Conservation (phyloP, 2,888 invertebrate species). For the Heteromurus nitidus region DNA sequence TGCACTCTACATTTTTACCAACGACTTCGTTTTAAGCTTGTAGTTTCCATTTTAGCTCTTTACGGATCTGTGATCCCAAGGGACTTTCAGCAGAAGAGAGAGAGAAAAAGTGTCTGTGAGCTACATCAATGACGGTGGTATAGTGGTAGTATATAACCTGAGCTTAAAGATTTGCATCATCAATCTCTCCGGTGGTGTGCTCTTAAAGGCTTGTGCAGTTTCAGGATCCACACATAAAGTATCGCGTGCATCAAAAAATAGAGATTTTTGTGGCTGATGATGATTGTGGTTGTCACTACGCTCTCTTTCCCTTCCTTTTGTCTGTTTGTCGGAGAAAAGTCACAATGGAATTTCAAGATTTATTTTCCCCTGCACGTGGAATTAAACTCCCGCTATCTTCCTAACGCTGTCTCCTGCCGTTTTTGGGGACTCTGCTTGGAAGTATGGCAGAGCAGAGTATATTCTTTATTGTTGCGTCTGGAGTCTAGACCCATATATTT, state of each 20-base stretch:
- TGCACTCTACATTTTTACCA: background rate
- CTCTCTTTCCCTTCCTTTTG: constrained; percentile 4
- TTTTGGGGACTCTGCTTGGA: background rate
- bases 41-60: background rate
- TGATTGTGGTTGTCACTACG: background rate
- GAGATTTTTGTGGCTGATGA: background rate
- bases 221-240: background rate
- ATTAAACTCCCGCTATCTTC: constrained; percentile 46
- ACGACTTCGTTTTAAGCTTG: background rate
- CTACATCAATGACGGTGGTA: constrained; percentile 24
- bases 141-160: too few species aligned
- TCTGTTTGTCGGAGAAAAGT: constrained; percentile 21
- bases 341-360: constrained; percentile 27
- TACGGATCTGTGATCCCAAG: constrained; percentile 38
- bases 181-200: constrained; percentile 30
- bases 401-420: constrained; percentile 41
- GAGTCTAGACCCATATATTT: too few species aligned
- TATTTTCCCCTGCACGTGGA: constrained; percentile 33
- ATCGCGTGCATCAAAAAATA: background rate
- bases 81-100: too few species aligned
- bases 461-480: too few species aligned
- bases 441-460: too few species aligned
- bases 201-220: background rate
- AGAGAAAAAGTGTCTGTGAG: constrained; percentile 6
- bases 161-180: constrained; percentile 45